Percentiles rank a stretch among this genome's conserved stretches.
These are phyloP conservation scores for Alethe castanea DNA, from an alignment of 2,113 vertebrate species.

Conservation along the genomic window DNA sequence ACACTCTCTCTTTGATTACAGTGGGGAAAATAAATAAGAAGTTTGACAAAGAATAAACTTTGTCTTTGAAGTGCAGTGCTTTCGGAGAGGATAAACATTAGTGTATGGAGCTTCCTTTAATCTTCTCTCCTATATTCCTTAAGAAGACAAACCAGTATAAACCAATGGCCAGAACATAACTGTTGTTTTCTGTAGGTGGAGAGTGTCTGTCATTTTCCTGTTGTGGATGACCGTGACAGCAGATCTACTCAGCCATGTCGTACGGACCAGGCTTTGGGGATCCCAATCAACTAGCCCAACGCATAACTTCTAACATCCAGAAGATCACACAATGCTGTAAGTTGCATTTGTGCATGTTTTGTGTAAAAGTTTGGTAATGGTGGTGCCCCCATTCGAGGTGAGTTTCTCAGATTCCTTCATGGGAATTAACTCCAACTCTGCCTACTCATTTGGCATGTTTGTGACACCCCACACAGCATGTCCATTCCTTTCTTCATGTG, in stretches of 20 bases:
- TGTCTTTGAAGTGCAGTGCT: neutral
- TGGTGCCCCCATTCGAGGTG: fast-evolving
- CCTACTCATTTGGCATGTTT: neutral
- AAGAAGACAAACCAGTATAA: neutral
- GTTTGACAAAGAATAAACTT: neutral
- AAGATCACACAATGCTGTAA: constrained; percentile 83
- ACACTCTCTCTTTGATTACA: neutral
- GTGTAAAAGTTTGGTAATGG: neutral
- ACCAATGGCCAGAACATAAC: neutral
- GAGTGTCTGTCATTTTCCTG: neutral
- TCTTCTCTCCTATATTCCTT: neutral
- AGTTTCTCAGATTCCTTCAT: neutral
- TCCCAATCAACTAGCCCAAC: constrained; percentile 72
- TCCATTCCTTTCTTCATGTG: neutral
- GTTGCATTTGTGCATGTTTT: constrained; percentile 31
- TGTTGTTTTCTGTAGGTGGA: constrained; percentile 17
- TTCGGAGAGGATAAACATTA: neutral
- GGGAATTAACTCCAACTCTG: neutral
- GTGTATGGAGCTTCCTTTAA: neutral
- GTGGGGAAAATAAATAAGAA: neutral
- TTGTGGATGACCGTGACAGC: constrained; percentile 50
- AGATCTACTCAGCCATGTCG: constrained; percentile 63
- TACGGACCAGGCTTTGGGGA: constrained; percentile 62
- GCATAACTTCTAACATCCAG: constrained; percentile 80
- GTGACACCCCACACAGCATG: neutral